These are phyloP conservation scores for Lasioglossum marginatum DNA, from an alignment of 2,888 invertebrate species.

Conservation along the genomic window DNA sequence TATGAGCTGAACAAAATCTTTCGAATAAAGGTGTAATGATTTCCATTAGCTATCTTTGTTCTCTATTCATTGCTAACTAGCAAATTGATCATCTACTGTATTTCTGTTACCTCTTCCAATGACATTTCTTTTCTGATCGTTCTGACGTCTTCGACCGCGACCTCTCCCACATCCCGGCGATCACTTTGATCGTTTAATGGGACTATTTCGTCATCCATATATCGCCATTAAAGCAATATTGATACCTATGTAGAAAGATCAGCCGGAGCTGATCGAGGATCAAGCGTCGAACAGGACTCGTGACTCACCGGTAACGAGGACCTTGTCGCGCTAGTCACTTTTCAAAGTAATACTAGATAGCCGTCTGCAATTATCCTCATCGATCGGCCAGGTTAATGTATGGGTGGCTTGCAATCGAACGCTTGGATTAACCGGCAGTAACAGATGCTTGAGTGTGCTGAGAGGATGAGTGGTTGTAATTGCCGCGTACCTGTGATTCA, in stretches of 20 bases:
- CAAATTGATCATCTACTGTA: background rate
- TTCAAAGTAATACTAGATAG: constrained; percentile 26
- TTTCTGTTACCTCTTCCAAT: background rate
- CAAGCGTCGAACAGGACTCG: constrained; percentile 40
- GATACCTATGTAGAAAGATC: constrained; percentile 40
- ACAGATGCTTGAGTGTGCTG: constrained; percentile 36
- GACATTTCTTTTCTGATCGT: background rate
- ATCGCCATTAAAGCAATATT: constrained; percentile 31
- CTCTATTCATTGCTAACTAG: too few relatives aligned
- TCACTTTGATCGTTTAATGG: constrained; percentile 9
- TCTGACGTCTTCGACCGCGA: background rate
- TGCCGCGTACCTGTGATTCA: constrained; percentile 40
- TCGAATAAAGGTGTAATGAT: background rate
- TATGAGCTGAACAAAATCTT: background rate
- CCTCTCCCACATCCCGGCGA: constrained; percentile 5
- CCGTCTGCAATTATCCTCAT: constrained; percentile 46
- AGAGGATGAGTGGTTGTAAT: constrained; percentile 6
- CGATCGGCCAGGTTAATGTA: constrained; percentile 4
- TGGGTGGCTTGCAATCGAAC: constrained; percentile 22
- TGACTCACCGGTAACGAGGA: constrained; percentile 56
- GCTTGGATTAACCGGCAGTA: constrained; percentile 21
- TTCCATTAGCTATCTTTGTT: background rate
- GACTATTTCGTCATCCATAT: constrained; percentile 30
- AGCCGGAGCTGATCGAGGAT: background rate
- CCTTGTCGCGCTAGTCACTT: constrained; percentile 37